These are phyloP conservation scores for Andrena dorsata DNA, from an alignment of 2,888 invertebrate species.

Conservation along the genomic window DNA sequence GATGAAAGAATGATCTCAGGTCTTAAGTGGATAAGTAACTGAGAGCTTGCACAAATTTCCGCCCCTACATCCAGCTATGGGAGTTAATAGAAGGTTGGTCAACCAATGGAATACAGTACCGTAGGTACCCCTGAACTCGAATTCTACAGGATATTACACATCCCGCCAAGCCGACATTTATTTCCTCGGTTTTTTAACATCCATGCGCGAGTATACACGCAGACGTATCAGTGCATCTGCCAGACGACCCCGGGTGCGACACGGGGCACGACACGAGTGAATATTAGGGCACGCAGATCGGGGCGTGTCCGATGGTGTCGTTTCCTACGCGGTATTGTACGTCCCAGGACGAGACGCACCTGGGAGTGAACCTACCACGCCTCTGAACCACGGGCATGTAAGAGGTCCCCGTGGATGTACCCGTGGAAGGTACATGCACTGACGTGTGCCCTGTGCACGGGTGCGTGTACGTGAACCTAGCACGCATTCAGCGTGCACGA, in stretches of 20 bases:
- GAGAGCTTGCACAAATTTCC: no score
- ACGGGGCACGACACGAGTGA: slow-evolving; percentile 72
- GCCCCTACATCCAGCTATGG: no score
- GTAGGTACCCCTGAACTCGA: no score
- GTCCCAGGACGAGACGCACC: slow-evolving; percentile 80
- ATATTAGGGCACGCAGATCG: slow-evolving; percentile 83
- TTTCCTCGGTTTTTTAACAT: slow-evolving; percentile 38
- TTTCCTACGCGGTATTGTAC: slow-evolving; percentile 81
- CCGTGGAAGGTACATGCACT: slow-evolving; percentile 54
- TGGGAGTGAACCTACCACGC: slow-evolving; percentile 83
- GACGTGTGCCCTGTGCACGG: slow-evolving; percentile 19
- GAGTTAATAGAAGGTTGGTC: no score
- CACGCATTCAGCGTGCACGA: slow-evolving; percentile 24
- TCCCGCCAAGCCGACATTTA: slow-evolving; percentile 38
- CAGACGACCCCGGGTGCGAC: slow-evolving; percentile 66
- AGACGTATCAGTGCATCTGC: slow-evolving; percentile 75
- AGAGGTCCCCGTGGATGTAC: slow-evolving; percentile 72
- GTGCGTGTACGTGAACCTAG: slow-evolving; percentile 24
- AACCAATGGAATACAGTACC: no score
- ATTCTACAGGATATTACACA: neutral
- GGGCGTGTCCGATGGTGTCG: slow-evolving; percentile 82
- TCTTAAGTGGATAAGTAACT: no score
- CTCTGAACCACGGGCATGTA: slow-evolving; percentile 77
- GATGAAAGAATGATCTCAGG: no score
- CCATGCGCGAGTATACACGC: neutral